Percentiles rank a stretch among this genome's conserved stretches.
phyloP scores from a whole-genome alignment of 2,113 vertebrate genomes.

The Scophthalmus maximus region DNA sequence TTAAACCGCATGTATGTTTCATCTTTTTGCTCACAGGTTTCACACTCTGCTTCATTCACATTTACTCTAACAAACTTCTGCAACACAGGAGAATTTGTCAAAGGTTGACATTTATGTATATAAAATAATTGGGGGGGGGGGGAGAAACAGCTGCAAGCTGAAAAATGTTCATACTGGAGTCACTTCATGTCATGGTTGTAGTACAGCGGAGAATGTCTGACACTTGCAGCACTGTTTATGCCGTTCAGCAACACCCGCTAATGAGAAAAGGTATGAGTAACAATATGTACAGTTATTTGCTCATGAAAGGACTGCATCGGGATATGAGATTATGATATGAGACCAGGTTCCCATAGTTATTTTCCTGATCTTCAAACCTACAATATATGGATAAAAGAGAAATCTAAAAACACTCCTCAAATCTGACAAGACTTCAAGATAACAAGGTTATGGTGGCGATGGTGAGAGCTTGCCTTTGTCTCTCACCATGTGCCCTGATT shows the following conservation, averaged over 20 bases:
- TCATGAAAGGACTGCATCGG: too few species aligned
- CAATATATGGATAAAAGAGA: neutral
- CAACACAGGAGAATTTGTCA: too few species aligned
- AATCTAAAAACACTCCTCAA: neutral
- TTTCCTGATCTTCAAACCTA: neutral
- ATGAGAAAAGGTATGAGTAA: neutral
- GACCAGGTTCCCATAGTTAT: neutral
- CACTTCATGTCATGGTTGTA: neutral
- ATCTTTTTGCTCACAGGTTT: neutral
- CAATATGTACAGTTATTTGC: neutral
- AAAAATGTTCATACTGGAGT: neutral
- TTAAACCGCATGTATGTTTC: neutral
- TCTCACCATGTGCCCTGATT: slow-evolving; percentile 22
- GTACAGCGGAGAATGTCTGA: neutral
- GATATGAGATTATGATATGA: neutral
- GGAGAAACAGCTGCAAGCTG: neutral
- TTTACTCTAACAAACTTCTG: neutral
- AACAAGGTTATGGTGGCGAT: too few species aligned
- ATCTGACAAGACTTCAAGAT: neutral
- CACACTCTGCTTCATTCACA: neutral
- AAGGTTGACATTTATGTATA: neutral
- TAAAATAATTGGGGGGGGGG: too few species aligned
- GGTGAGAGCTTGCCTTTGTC: slow-evolving; percentile 6
- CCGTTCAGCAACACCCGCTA: neutral
- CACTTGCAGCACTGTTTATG: neutral